phyloP scores from a whole-genome alignment of 2,888 invertebrate species.

The Nebria brevicollis region DNA sequence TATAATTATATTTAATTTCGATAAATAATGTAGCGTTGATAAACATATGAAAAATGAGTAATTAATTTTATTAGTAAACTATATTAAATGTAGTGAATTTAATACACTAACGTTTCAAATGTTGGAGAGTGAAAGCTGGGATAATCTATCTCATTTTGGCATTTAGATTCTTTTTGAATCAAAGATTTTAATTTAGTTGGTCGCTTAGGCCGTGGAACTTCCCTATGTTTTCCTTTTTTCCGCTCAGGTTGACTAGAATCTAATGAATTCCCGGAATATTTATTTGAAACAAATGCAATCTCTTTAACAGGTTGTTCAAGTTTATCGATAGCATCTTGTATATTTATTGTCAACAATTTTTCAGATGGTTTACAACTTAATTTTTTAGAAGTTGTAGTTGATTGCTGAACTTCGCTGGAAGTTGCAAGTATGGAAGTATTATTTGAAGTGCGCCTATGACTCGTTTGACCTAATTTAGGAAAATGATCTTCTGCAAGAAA shows the following conservation, averaged over 20 bases:
- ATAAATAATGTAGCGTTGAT: too few relatives aligned
- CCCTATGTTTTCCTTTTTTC: constrained; percentile 52
- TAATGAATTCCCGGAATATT: constrained; percentile 50
- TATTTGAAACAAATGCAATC: background rate
- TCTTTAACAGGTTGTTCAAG: constrained; percentile 4
- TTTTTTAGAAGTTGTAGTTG: background rate
- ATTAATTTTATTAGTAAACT: too few relatives aligned
- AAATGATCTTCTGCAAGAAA: constrained; percentile 28
- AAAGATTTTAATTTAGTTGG: constrained; percentile 51
- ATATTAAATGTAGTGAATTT: background rate
- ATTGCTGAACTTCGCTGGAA: background rate
- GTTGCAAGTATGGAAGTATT: background rate
- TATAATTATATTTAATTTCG: too few relatives aligned
- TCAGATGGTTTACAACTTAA: background rate
- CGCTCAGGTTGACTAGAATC: constrained; percentile 53
- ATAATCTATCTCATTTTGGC: constrained; percentile 3
- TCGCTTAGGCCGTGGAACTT: constrained; percentile 50
- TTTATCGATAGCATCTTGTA: constrained; percentile 16
- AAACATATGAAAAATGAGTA: too few relatives aligned
- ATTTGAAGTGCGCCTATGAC: background rate
- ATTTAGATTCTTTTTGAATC: background rate
- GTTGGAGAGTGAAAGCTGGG: background rate
- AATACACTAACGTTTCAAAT: background rate
- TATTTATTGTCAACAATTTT: background rate
- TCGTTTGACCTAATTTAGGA: constrained; percentile 20